Conservation (phyloP, 2,113 vertebrate species). For the Notarius lentiginosus region DNA sequence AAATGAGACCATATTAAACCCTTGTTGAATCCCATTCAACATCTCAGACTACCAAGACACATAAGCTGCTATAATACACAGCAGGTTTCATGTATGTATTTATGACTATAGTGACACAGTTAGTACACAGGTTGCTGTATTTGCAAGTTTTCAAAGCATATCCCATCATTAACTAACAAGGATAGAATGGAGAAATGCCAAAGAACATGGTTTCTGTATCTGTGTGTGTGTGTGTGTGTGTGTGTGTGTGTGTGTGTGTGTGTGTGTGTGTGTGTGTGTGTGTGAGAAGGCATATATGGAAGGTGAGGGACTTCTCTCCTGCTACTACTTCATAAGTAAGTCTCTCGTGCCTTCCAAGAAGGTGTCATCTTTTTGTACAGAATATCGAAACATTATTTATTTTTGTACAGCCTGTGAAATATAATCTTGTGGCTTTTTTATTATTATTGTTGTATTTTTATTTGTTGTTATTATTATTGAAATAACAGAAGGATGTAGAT, state of each 20-base stretch:
- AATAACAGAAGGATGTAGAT: conserved; percentile 88
- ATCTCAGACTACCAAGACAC: conserved; percentile 38
- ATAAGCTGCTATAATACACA: conserved; percentile 46
- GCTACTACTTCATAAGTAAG: conserved; percentile 97
- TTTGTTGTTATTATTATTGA: conserved; percentile 70
- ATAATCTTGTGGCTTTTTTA: conserved; percentile 93
- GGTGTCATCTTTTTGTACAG: conserved; percentile 82
- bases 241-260: conserved; percentile 35
- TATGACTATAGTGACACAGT: conserved; percentile 16
- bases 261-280: conserved; percentile 41
- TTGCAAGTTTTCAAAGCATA: conserved; percentile 59
- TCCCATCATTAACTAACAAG: conserved; percentile 54
- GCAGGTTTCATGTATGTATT: conserved; percentile 29
- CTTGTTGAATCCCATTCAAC: conserved; percentile 16
- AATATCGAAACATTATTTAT: conserved; percentile 92
- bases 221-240: conserved; percentile 37
- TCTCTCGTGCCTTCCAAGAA: conserved; percentile 91
- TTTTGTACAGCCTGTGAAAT: conserved; percentile 99
- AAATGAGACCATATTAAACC: neutral
- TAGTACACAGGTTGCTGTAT: conserved; percentile 37
- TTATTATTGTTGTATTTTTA: conserved; percentile 73
- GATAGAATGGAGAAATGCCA: conserved; percentile 60
- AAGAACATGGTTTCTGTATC: conserved; percentile 56
- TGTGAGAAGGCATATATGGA: conserved; percentile 46
- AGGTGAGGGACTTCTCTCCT: conserved; percentile 72